Percentiles rank a stretch among this genome's conserved stretches.
phyloP scores from a whole-genome alignment of 1,140 invertebrate genomes.

The Habropoda laboriosa region DNA sequence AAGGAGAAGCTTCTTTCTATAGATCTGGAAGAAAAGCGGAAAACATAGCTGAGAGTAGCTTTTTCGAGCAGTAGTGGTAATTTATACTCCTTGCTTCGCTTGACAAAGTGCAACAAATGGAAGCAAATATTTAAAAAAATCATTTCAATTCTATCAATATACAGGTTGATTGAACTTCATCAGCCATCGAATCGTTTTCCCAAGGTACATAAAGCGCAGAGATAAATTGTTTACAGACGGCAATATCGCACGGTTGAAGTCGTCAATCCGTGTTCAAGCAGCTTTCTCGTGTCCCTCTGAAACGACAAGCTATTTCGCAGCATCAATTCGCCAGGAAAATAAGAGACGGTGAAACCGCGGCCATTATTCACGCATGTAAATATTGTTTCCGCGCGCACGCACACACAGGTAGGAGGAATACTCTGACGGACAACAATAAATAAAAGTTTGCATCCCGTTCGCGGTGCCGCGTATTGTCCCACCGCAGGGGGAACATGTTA shows the following conservation, averaged over 20 bases:
- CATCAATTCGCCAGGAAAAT: slow-evolving; percentile 24
- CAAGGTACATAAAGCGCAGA: not conserved
- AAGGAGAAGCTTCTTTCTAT: not conserved
- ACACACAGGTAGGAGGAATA: not conserved
- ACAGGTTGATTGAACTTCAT: too few species aligned
- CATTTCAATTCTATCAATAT: too few species aligned
- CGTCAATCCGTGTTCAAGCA: slow-evolving; percentile 1
- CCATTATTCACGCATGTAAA: slow-evolving; percentile 41
- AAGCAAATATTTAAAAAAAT: not conserved
- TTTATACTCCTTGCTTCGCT: slow-evolving; percentile 13
- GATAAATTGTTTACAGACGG: not conserved
- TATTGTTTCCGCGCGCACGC: slow-evolving; percentile 29
- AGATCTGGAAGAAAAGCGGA: not conserved
- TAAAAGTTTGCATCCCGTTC: slow-evolving; percentile 26
- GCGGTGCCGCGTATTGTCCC: slow-evolving; percentile 11
- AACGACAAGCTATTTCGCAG: not conserved
- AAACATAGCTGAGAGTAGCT: too few species aligned
- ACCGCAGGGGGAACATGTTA: not conserved
- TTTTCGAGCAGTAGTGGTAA: not conserved
- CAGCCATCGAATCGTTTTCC: too few species aligned
- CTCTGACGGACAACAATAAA: slow-evolving; percentile 23
- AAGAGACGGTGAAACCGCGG: not conserved
- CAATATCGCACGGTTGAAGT: not conserved
- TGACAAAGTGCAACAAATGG: not conserved
- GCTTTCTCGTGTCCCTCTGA: not conserved